Percentiles rank a stretch among this genome's conserved stretches.
These are phyloP conservation scores for Drosophila serrata DNA, from an alignment of 1,140 invertebrate genomes.

Conservation along the genomic window DNA sequence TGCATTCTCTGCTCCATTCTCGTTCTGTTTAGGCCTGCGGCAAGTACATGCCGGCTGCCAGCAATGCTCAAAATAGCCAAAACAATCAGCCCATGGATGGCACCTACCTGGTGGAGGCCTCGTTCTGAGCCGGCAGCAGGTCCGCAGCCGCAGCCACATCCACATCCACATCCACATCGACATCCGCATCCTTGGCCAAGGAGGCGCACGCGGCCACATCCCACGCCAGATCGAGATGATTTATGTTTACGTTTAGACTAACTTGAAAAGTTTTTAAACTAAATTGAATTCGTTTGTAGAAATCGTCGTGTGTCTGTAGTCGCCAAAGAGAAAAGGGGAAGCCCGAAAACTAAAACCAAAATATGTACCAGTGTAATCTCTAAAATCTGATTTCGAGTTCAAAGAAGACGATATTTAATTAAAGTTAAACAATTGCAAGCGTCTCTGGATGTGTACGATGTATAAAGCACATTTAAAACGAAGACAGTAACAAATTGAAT, in stretches of 20 bases:
- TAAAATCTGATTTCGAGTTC: constrained; percentile 79
- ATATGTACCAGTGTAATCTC: constrained; percentile 59
- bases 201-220: constrained; percentile 14
- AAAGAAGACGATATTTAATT: constrained; percentile 56
- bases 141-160: constrained; percentile 1
- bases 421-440: constrained; percentile 60
- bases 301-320: constrained; percentile 48
- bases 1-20: constrained; percentile 37
- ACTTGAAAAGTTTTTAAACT: constrained; percentile 81
- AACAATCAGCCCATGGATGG: constrained; percentile 92
- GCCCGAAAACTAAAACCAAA: constrained; percentile 24
- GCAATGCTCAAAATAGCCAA: constrained; percentile 91
- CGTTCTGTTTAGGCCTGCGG: constrained; percentile 88
- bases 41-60: constrained; percentile 93
- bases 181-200: constrained; percentile 18
- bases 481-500: constrained; percentile 34
- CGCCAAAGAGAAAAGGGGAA: constrained; percentile 41
- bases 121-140: constrained; percentile 86
- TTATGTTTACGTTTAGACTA: constrained; percentile 73
- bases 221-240: constrained; percentile 58
- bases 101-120: constrained; percentile 93
- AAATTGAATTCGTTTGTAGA: constrained; percentile 73
- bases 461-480: constrained; percentile 59
- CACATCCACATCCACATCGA: constrained; percentile 2
- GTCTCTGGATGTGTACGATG: constrained; percentile 58